phyloP scores from a whole-genome alignment of 2,888 invertebrate species.

The Chorisops tibialis region DNA sequence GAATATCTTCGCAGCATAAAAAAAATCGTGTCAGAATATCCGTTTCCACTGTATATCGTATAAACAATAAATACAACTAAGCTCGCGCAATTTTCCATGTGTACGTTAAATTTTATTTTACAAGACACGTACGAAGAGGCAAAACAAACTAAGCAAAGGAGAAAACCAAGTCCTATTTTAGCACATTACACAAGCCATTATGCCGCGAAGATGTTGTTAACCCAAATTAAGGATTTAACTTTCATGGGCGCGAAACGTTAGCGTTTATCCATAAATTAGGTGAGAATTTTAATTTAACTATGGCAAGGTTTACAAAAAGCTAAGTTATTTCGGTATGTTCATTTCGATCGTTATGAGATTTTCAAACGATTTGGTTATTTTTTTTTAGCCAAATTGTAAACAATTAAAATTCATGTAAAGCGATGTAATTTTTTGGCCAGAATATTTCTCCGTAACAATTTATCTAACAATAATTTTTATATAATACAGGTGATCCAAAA shows the following conservation, averaged over 20 bases:
- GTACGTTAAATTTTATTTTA: neutral
- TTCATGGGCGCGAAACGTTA: constrained; percentile 7
- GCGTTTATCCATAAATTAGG: constrained; percentile 13
- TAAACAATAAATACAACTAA: neutral
- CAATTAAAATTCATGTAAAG: too few species aligned
- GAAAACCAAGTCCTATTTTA: neutral
- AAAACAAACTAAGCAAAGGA: neutral
- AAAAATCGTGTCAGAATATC: neutral
- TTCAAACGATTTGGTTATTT: too few species aligned
- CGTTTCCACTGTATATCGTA: neutral
- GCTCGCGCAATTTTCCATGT: neutral
- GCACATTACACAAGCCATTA: constrained; percentile 15
- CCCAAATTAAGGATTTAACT: neutral
- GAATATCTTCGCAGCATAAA: neutral
- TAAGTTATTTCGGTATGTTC: too few species aligned
- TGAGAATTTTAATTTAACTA: constrained; percentile 16
- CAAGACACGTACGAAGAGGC: constrained; percentile 1
- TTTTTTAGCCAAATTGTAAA: too few species aligned
- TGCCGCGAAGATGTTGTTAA: constrained; percentile 1
- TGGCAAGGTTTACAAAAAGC: too few species aligned
- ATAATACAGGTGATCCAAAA: too few species aligned
- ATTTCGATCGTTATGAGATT: too few species aligned
- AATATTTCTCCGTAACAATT: too few species aligned
- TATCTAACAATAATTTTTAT: too few species aligned
- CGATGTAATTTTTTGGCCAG: too few species aligned